Evolutionary conservation across 2,888 invertebrate genomes (phyloP).

Genomic region (Cataglyphis albicans): DNA sequence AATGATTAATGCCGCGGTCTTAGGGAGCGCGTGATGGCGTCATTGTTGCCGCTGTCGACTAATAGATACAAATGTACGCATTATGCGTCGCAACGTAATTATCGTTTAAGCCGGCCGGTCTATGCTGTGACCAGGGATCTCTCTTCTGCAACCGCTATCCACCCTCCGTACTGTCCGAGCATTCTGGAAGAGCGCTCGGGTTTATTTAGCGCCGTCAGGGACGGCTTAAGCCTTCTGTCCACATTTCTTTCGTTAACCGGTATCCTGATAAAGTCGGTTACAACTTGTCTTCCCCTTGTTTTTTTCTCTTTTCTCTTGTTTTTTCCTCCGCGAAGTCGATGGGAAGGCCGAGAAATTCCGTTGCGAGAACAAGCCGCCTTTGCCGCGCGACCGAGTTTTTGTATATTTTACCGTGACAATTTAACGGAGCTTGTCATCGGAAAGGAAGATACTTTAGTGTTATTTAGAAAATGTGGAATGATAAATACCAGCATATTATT

Average conservation of each 20-base stretch:
- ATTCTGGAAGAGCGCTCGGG: slow-evolving; percentile 44
- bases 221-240: slow-evolving; percentile 33
- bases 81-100: slow-evolving; percentile 71
- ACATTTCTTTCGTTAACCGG: slow-evolving; percentile 21
- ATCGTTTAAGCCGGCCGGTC: slow-evolving; percentile 62
- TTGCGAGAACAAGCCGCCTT: not conserved
- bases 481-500: not conserved
- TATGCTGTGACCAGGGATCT: slow-evolving; percentile 18
- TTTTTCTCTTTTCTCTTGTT: not conserved
- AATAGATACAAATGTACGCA: slow-evolving; percentile 80
- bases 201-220: slow-evolving; percentile 42
- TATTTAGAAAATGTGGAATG: not conserved
- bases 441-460: not conserved
- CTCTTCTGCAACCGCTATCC: slow-evolving; percentile 3
- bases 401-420: slow-evolving; percentile 1
- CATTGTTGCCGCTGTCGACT: slow-evolving; percentile 74
- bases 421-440: not conserved
- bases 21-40: slow-evolving; percentile 68
- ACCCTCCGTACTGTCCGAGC: slow-evolving; percentile 45
- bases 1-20: slow-evolving; percentile 76
- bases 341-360: slow-evolving; percentile 1
- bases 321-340: not conserved
- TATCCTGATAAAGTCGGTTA: slow-evolving; percentile 37
- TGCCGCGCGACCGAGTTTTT: not conserved
- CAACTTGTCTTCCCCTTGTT: not conserved